phyloP scores from a whole-genome alignment of 2,797 vertebrate genomes.

The Mus spretus region DNA sequence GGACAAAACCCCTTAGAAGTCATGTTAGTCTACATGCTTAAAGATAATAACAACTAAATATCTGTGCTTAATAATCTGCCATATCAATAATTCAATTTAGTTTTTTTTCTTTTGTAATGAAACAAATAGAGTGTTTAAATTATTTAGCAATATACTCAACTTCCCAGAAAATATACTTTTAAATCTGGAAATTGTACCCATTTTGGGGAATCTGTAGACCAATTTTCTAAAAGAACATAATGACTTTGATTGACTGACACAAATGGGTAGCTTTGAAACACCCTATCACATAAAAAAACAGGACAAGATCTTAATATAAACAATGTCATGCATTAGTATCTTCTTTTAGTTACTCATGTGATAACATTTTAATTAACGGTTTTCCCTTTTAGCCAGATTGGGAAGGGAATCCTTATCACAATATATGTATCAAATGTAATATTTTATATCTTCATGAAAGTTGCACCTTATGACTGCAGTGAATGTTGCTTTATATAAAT shows the following conservation, averaged over 20 bases:
- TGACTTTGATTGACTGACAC: neutral
- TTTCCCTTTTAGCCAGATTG: neutral
- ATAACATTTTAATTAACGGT: neutral
- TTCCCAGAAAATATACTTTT: neutral
- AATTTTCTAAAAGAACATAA: neutral
- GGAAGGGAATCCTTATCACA: neutral
- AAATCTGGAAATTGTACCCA: neutral
- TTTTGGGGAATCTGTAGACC: neutral
- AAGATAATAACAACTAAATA: neutral
- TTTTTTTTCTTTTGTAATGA: neutral
- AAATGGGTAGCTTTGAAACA: neutral
- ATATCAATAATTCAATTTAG: neutral
- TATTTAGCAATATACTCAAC: neutral
- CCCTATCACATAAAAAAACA: no score
- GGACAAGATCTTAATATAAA: neutral
- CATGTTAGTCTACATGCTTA: neutral
- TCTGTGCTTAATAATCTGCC: neutral
- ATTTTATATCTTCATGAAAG: neutral
- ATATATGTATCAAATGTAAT: neutral
- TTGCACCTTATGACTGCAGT: neutral
- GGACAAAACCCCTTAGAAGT: neutral
- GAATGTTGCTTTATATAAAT: neutral
- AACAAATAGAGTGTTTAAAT: conserved; percentile 23
- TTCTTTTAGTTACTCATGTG: neutral
- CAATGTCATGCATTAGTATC: neutral